Conservation (phyloP, 2,888 invertebrate genomes). For the Apotomis turbidana region DNA sequence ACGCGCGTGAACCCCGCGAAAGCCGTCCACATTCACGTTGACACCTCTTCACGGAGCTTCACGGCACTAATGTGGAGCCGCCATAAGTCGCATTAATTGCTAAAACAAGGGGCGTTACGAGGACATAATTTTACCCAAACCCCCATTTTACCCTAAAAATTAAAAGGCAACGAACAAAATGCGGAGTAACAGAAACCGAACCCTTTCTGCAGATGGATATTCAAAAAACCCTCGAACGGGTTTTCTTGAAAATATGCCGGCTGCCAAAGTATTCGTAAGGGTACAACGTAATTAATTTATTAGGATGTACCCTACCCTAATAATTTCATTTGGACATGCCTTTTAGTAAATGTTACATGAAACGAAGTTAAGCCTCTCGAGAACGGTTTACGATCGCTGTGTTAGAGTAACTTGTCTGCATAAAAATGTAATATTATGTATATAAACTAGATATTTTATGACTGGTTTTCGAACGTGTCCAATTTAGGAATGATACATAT, state of each 20-base stretch:
- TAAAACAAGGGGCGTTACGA: not conserved
- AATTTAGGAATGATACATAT: not conserved
- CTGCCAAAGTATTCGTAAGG: slow-evolving; percentile 37
- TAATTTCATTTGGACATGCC: slow-evolving; percentile 39
- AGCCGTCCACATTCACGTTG: too few species aligned
- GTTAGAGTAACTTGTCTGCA: slow-evolving; percentile 4
- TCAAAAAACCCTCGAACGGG: slow-evolving; percentile 22
- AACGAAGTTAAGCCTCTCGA: slow-evolving; percentile 27
- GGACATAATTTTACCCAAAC: slow-evolving; percentile 21
- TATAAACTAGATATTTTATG: not conserved
- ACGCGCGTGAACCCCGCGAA: too few species aligned
- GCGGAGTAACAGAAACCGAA: slow-evolving; percentile 4
- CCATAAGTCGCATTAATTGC: not conserved
- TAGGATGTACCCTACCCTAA: slow-evolving; percentile 36
- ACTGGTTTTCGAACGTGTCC: not conserved
- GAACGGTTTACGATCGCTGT: slow-evolving; percentile 21
- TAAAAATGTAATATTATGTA: slow-evolving; percentile 13
- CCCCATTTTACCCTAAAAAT: slow-evolving; percentile 6
- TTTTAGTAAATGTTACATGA: slow-evolving; percentile 37
- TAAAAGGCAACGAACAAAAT: slow-evolving; percentile 24
- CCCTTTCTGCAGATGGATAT: slow-evolving; percentile 12
- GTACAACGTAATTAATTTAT: slow-evolving; percentile 38
- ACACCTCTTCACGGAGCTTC: too few species aligned
- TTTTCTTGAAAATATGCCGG: slow-evolving; percentile 34
- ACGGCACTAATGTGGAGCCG: too few species aligned